Evolutionary conservation across 2,113 vertebrate genomes (phyloP), one percentile per base, ranked within the genome.

Genomic region (Monopterus albus): DNA sequence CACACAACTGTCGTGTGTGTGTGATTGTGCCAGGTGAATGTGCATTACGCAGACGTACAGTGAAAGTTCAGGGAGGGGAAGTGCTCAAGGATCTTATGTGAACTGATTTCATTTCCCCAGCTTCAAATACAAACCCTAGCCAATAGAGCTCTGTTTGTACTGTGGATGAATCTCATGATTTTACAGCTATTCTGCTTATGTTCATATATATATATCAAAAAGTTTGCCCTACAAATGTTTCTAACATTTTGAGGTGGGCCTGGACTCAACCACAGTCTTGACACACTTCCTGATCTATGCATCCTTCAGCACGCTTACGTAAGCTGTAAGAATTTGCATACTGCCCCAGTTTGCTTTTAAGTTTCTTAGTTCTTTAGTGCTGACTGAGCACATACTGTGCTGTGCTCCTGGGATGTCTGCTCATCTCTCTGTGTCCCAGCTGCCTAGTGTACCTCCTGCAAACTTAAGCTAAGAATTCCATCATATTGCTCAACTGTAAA

Each of bases 401-500:
- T 47, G 15, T 4, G 25, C 4, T 18, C 31, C 8, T 38, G 33
- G n/a, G 14, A 15, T 42, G 28, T 21, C 49, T n/a, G 49, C 31
- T 53, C 7, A 57, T 62, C 46, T 33, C 18, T 45, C 11, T 40
- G 35, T 49, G 23, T 39, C 31, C 40, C 3, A 43, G 11, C n/a
- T 43, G 23, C 33, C 31, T n/a, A n/a, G 28, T 40, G 28, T n/a
- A n/a, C n/a, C 39, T 47, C 21, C 70, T 83, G 47, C 61, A 64
- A 43, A 70, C 65, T 63, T 76, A 61, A 78, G 53, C 65, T 71
- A 51, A 58, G 68, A 62, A 43, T 65, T 67, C 45, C 42, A 26
- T 58, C 28, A 13, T 17, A 31, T 46, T 43, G 39, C 45, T 36
- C 3, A 20, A 39, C 3, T 70, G 65, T 64, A 78, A 72, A 81